phyloP scores from a whole-genome alignment of 2,888 invertebrate species.

The Erpobdella octoculata region DNA sequence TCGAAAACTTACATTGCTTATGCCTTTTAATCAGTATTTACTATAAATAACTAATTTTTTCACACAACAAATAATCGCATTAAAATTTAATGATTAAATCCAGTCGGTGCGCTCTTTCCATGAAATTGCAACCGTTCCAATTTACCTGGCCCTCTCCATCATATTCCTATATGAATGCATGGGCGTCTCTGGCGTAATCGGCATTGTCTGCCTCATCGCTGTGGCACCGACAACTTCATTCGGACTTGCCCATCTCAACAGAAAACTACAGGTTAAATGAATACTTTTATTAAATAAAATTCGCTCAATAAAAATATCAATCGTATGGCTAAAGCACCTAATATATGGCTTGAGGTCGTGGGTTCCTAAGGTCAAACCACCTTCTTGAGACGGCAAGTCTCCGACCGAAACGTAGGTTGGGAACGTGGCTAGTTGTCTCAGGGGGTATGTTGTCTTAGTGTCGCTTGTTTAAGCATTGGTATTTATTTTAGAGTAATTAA shows the following conservation, averaged over 20 bases:
- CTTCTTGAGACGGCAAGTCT: no score
- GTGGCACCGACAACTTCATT: slow-evolving; percentile 68
- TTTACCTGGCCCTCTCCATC: slow-evolving; percentile 39
- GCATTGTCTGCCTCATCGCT: slow-evolving; percentile 78
- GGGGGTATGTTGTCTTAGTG: no score
- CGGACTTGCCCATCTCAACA: slow-evolving; percentile 58
- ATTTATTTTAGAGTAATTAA: no score
- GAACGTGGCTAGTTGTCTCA: no score
- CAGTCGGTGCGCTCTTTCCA: slow-evolving; percentile 27
- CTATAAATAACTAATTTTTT: neutral
- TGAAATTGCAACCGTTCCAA: slow-evolving; percentile 29
- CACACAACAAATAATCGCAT: no score
- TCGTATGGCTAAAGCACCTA: no score
- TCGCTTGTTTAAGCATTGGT: no score
- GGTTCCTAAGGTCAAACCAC: no score
- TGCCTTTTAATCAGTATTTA: neutral
- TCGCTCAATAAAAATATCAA: neutral
- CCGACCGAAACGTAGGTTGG: no score
- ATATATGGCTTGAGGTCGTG: no score
- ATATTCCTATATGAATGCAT: slow-evolving; percentile 47
- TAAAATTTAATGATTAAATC: no score
- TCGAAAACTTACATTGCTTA: no score
- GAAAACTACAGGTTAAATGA: slow-evolving; percentile 28
- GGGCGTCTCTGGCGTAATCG: slow-evolving; percentile 73
- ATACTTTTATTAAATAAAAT: neutral